A percentile compares a stretch with the other conserved stretches of the same genome.
phyloP scores from a whole-genome alignment of 2,113 vertebrate species.

The Cyanistes caeruleus region DNA sequence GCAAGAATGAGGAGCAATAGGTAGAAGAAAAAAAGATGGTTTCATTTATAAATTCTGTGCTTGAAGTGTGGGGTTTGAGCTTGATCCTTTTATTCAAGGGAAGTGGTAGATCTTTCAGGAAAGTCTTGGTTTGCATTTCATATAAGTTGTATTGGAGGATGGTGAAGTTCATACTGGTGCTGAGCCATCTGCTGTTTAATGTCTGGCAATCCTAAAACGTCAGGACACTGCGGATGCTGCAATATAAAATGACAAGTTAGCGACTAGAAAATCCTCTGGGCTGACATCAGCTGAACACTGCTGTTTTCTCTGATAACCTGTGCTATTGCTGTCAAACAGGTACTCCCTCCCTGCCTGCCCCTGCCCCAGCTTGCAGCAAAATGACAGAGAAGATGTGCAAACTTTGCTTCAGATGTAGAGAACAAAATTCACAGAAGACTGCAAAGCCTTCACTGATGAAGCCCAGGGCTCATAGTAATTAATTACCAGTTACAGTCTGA shows the following conservation, averaged over 20 bases:
- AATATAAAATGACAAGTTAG: constrained; percentile 22
- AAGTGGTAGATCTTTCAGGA: not conserved
- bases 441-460: not conserved
- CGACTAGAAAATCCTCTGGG: not conserved
- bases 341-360: not conserved
- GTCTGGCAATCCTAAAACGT: not conserved
- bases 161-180: not conserved
- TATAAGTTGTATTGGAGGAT: not conserved
- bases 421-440: not conserved
- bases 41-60: not conserved
- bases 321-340: not conserved
- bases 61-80: not conserved
- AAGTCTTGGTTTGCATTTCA: not conserved
- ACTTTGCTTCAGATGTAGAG: not conserved
- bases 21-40: not conserved
- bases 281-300: not conserved
- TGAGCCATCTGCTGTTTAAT: not conserved
- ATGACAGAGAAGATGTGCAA: not conserved
- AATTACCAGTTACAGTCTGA: not conserved
- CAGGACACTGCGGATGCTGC: constrained; percentile 67
- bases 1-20: not conserved
- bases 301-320: not conserved
- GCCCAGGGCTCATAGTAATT: not conserved
- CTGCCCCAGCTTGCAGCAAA: not conserved
- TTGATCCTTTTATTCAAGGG: not conserved